A percentile compares a stretch with the other conserved stretches of the same genome.
These are phyloP conservation scores for Cephus pygmeus DNA, from an alignment of 2,888 invertebrate genomes.

Conservation along the genomic window DNA sequence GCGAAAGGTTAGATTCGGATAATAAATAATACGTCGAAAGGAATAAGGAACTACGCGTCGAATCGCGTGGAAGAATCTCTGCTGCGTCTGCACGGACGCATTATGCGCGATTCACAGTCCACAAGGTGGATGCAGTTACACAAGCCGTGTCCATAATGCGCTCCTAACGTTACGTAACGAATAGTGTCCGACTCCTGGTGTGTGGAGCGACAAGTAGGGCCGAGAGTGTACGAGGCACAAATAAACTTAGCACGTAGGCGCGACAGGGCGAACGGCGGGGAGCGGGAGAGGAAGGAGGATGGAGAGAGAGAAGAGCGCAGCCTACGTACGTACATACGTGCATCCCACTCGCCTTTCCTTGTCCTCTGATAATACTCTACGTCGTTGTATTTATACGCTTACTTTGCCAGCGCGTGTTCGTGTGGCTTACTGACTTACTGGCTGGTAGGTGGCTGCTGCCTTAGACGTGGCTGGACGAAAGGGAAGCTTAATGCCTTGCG, in stretches of 20 bases:
- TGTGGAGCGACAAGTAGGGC: neutral
- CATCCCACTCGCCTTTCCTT: neutral
- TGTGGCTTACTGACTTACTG: neutral
- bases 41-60: neutral
- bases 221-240: neutral
- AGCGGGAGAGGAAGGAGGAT: constrained; percentile 8
- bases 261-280: neutral
- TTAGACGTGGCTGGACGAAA: neutral
- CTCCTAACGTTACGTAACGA: constrained; percentile 29
- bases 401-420: neutral
- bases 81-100: constrained; percentile 12
- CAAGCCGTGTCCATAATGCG: constrained; percentile 24
- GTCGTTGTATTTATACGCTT: neutral
- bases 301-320: constrained; percentile 6
- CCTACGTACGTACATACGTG: neutral
- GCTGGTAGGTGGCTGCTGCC: too few species aligned
- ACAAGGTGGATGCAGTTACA: constrained; percentile 9
- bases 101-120: neutral
- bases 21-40: neutral
- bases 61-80: neutral
- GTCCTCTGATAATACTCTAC: neutral
- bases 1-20: too few species aligned
- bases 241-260: neutral
- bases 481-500: constrained; percentile 19
- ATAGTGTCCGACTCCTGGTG: constrained; percentile 13